Conservation (phyloP, 2,888 invertebrate genomes). For the Nipponacmea schrenckii region DNA sequence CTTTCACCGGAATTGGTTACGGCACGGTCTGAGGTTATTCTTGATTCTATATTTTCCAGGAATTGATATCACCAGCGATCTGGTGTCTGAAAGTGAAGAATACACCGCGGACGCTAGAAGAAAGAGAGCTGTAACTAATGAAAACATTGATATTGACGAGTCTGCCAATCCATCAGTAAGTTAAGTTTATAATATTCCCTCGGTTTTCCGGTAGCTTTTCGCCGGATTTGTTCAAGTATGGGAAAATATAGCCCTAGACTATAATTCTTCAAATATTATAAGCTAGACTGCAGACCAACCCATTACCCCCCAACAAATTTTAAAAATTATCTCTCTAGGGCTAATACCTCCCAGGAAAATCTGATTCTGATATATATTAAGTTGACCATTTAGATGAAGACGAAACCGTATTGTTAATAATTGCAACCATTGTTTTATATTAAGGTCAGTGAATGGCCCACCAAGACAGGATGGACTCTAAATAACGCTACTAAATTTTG, state of each 20-base stretch:
- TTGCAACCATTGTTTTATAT: not conserved
- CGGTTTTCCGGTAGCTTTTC: not conserved
- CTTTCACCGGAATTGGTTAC: too few species aligned
- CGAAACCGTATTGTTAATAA: not conserved
- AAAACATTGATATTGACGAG: not conserved
- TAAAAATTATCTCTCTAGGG: too few species aligned
- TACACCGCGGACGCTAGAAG: slow-evolving; percentile 14
- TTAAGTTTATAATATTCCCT: not conserved
- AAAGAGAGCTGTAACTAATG: slow-evolving; percentile 1
- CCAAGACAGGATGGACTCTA: slow-evolving; percentile 24
- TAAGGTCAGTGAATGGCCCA: slow-evolving; percentile 26
- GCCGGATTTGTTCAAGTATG: too few species aligned
- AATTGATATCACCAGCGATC: slow-evolving; percentile 13
- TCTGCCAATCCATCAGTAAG: not conserved
- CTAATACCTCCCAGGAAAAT: too few species aligned
- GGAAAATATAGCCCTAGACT: not conserved
- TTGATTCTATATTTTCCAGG: not conserved
- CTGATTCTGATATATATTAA: too few species aligned
- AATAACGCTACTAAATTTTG: slow-evolving; percentile 26
- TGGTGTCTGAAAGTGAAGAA: slow-evolving; percentile 12
- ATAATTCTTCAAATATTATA: not conserved
- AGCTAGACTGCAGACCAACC: too few species aligned
- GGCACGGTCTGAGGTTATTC: too few species aligned
- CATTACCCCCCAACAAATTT: too few species aligned
- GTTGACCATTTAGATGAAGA: too few species aligned